Base-by-base conservation (phyloP, 2,113 vertebrate species). In the Anthoscopus minutus region DNA sequence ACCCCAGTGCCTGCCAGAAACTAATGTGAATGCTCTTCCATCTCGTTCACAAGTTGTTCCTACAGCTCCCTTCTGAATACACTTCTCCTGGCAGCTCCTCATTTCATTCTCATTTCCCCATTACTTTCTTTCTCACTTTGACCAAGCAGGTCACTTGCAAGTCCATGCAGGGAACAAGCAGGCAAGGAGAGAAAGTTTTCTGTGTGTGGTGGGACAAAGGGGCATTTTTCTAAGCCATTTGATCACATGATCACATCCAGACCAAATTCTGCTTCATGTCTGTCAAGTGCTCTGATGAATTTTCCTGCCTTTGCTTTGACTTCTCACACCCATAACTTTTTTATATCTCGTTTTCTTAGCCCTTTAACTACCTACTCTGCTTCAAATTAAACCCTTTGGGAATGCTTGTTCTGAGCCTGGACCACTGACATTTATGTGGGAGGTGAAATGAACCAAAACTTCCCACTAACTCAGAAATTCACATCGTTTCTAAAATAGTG, bases 361-460 rank as follows among this genome's bases (percentile, higher is more conserved):
- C 50, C 51, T 88, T 35, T n/a, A 83, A 66, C 70, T 81, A 91
- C 18, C 33, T 11, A 8, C 50, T 65, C 54, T 82, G 30, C 24
- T 93, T 87, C 69, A 87, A 16, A 5, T 77, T 66, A 91, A 82
- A 83, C 33, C 30, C 38, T 87, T 83, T 50, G 10, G 35, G 37
- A 92, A 45, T 48, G 53, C 56, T 79, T 86, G 22, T 71, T 91
- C 57, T 37, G 37, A 94, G 44, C 48, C 44, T 45, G 69, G 81
- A 84, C 80, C 80, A 64, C 38, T 66, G 47, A 80, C 66, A 79
- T 79, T 66, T 69, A 40, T 22, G 87, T 91, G 47, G 84, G 84
- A 89, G 60, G 70, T 83, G 83, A 93, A 94, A 91, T 18, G 44
- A 90, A 62, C 69, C 77, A 86, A 81, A 96, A 64, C 30, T 77